These are phyloP conservation scores for Diploscapter pachys DNA, from an alignment of 1,140 invertebrate genomes.

Conservation along the genomic window DNA sequence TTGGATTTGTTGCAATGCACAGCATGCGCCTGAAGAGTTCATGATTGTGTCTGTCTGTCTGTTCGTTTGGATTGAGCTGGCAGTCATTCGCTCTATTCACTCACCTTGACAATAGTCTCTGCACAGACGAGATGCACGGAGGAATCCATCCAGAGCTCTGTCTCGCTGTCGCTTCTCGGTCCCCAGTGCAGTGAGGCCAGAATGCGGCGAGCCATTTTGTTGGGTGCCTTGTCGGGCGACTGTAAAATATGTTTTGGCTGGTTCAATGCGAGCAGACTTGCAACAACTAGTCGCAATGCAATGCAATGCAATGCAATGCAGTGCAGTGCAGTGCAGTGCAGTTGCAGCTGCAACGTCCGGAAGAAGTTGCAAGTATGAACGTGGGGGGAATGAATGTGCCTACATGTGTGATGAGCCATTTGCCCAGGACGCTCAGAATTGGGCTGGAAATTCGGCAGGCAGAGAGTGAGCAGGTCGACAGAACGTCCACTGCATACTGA, in stretches of 20 bases:
- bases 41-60: background rate
- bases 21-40: conserved; percentile 16
- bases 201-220: conserved; percentile 22
- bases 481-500: conserved; percentile 33
- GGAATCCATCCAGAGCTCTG: conserved; percentile 28
- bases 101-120: conserved; percentile 32
- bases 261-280: too few species aligned
- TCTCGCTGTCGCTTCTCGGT: conserved; percentile 9
- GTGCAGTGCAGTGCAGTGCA: background rate
- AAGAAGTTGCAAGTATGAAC: background rate
- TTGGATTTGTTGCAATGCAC: conserved; percentile 29
- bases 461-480: conserved; percentile 19
- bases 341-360: background rate
- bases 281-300: too few species aligned
- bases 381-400: background rate
- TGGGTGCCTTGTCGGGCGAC: conserved; percentile 19
- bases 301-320: background rate
- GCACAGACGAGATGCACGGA: conserved; percentile 31
- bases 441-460: conserved; percentile 17
- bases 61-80: background rate
- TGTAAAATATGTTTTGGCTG: background rate
- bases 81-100: background rate
- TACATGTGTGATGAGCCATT: conserved; percentile 35
- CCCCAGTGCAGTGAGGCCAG: conserved; percentile 34
- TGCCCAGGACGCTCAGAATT: conserved; percentile 26